phyloP scores from a whole-genome alignment of 1,140 invertebrate species.

The Trachymyrmex septentrionalis region DNA sequence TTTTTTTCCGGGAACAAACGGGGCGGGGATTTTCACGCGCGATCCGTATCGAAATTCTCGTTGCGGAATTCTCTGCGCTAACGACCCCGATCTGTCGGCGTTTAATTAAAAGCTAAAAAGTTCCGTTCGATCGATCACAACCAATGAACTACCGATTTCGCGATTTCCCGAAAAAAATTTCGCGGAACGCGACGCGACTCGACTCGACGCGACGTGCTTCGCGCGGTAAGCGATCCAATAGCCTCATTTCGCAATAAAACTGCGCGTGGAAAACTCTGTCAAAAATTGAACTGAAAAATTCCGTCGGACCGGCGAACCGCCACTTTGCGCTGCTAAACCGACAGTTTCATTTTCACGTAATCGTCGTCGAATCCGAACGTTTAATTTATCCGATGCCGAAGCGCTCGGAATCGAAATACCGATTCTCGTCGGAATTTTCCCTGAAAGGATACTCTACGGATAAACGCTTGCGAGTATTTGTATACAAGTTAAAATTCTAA shows the following conservation, averaged over 20 bases:
- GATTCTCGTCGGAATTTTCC: neutral
- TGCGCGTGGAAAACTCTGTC: conserved; percentile 41
- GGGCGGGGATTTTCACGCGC: conserved; percentile 36
- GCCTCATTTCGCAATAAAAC: conserved; percentile 57
- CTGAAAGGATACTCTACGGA: neutral
- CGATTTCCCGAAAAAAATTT: conserved; percentile 44
- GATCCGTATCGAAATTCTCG: conserved; percentile 32
- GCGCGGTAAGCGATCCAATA: conserved; percentile 56
- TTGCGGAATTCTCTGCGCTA: conserved; percentile 23
- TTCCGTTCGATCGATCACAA: conserved; percentile 57
- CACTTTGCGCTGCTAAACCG: conserved; percentile 62
- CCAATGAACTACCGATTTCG: conserved; percentile 55
- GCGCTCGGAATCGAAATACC: conserved; percentile 17
- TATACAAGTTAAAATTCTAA: neutral
- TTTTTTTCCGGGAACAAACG: conserved; percentile 20
- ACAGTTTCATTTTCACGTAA: conserved; percentile 58
- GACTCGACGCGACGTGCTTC: neutral
- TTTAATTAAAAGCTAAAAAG: conserved; percentile 65
- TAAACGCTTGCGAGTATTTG: neutral
- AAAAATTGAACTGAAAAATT: conserved; percentile 53
- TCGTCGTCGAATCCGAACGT: conserved; percentile 36
- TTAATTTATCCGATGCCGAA: conserved; percentile 13
- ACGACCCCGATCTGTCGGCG: conserved; percentile 44
- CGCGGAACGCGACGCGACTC: conserved; percentile 10
- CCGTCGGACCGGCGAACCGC: conserved; percentile 18